A percentile compares a stretch with the other conserved stretches of the same genome.
phyloP scores from a whole-genome alignment of 2,888 invertebrate genomes.

The Microctonus hyperodae region DNA sequence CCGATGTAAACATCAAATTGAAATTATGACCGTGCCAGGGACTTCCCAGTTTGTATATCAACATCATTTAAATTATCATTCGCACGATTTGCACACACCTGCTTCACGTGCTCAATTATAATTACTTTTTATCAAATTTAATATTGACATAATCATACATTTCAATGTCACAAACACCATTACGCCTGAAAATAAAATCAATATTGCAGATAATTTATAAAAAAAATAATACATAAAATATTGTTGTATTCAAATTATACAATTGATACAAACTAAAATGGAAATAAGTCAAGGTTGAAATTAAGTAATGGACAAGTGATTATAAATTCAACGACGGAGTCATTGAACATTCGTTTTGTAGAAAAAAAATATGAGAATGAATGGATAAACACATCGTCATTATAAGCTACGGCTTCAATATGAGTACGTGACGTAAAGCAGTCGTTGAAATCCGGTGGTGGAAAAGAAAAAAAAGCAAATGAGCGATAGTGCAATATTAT shows the following conservation, averaged over 20 bases:
- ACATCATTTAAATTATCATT: not conserved
- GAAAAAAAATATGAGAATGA: not conserved
- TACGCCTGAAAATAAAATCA: too few relatives aligned
- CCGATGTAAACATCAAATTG: not conserved
- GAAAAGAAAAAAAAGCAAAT: not conserved
- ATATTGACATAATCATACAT: not conserved
- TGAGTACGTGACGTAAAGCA: not conserved
- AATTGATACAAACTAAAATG: not conserved
- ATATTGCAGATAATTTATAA: not conserved
- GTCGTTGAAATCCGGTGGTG: not conserved
- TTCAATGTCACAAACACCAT: too few relatives aligned
- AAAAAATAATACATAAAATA: not conserved
- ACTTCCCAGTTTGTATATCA: not conserved
- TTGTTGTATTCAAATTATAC: not conserved
- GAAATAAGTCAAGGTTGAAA: not conserved
- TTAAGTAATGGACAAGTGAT: not conserved
- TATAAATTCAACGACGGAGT: not conserved
- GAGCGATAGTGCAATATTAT: constrained; percentile 1
- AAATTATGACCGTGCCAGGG: not conserved
- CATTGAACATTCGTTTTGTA: not conserved
- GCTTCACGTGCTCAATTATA: not conserved
- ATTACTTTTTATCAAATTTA: not conserved
- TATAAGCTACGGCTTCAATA: not conserved
- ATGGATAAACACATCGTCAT: not conserved
- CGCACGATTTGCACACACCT: not conserved